Conservation (phyloP, 2,113 vertebrate genomes). For the Falcunculus frontatus region DNA sequence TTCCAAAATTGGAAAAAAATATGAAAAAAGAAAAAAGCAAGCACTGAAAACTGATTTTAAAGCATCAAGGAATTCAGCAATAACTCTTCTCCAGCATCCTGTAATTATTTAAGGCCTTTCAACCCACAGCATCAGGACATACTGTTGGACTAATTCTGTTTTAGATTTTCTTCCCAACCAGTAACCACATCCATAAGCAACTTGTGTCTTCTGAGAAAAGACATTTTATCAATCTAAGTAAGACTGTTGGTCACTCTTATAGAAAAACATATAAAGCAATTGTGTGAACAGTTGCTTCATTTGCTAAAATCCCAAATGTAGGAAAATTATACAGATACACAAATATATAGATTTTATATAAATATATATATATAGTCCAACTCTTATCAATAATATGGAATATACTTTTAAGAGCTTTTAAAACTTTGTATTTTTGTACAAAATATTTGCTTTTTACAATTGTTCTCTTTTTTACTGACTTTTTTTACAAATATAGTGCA, state of each 20-base stretch:
- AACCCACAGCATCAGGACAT: constrained; percentile 22
- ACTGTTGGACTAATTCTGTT: constrained; percentile 50
- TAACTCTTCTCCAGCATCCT: constrained; percentile 18
- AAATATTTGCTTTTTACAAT: constrained; percentile 78
- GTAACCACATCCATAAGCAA: constrained; percentile 31
- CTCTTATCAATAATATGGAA: constrained; percentile 77
- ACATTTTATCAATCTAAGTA: constrained; percentile 34
- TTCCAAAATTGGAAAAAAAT: neutral
- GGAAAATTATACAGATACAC: constrained; percentile 72
- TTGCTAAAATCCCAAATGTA: constrained; percentile 73
- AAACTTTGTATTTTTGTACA: constrained; percentile 86
- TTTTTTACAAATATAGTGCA: constrained; percentile 73
- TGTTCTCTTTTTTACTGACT: constrained; percentile 66
- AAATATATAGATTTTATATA: constrained; percentile 72
- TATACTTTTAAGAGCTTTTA: constrained; percentile 84
- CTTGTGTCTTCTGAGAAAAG: constrained; percentile 38
- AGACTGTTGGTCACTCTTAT: constrained; percentile 54
- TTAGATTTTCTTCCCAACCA: constrained; percentile 44
- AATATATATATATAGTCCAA: constrained; percentile 78
- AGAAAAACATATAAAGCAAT: constrained; percentile 57
- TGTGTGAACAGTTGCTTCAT: constrained; percentile 66
- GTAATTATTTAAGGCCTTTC: constrained; percentile 47
- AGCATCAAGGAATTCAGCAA: constrained; percentile 29
- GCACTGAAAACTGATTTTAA: constrained; percentile 66
- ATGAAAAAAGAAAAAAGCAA: neutral